phyloP scores from a whole-genome alignment of 2,888 invertebrate species.

The Drosophila neotestacea region DNA sequence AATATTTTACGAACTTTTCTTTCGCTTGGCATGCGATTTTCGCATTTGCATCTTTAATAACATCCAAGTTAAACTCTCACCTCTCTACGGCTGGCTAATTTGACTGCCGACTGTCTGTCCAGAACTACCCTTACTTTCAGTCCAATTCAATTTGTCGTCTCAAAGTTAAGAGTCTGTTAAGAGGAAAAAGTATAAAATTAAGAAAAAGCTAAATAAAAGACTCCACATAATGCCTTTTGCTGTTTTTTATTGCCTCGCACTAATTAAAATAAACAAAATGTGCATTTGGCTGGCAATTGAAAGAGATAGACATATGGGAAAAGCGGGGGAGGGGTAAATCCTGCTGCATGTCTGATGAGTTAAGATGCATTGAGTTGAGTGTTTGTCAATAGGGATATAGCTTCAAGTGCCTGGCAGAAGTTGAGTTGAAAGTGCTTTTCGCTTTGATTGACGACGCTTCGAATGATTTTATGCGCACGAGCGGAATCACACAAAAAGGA shows the following conservation, averaged over 20 bases:
- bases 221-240: slow-evolving; percentile 31
- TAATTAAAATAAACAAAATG: slow-evolving; percentile 77
- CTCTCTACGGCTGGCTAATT: slow-evolving; percentile 37
- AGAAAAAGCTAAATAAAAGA: slow-evolving; percentile 15
- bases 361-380: slow-evolving; percentile 56
- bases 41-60: slow-evolving; percentile 62
- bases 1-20: slow-evolving; percentile 25
- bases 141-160: slow-evolving; percentile 45
- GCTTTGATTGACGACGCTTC: slow-evolving; percentile 76
- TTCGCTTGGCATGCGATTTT: slow-evolving; percentile 36
- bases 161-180: slow-evolving; percentile 39
- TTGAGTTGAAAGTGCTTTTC: slow-evolving; percentile 63
- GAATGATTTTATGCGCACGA: slow-evolving; percentile 79
- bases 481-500: slow-evolving; percentile 45
- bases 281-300: slow-evolving; percentile 57
- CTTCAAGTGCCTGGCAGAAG: slow-evolving; percentile 34
- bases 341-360: slow-evolving; percentile 76
- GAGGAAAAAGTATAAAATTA: not conserved
- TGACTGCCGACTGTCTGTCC: slow-evolving; percentile 28
- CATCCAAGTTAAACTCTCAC: slow-evolving; percentile 19
- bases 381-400: slow-evolving; percentile 54
- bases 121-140: slow-evolving; percentile 23
- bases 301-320: not conserved
- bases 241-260: slow-evolving; percentile 51
- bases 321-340: slow-evolving; percentile 16